These are phyloP conservation scores for Cataglyphis altisquamis DNA, from an alignment of 2,888 invertebrate genomes.

Conservation along the genomic window DNA sequence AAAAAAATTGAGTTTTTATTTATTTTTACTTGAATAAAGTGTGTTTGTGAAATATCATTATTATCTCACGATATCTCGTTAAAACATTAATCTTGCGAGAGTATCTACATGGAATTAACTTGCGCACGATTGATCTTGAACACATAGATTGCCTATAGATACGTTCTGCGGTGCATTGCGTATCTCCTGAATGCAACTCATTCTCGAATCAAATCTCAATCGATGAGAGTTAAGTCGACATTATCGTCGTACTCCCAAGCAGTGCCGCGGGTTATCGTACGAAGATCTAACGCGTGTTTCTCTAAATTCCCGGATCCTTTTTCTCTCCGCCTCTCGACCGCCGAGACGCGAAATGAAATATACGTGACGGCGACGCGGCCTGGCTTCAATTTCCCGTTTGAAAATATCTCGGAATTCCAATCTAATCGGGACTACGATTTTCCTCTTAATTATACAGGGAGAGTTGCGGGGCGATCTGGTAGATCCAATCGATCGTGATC, in stretches of 20 bases:
- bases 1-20: not conserved
- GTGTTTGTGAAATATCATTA: constrained; percentile 16
- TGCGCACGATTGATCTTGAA: constrained; percentile 43
- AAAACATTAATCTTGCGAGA: constrained; percentile 42
- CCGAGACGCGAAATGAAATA: constrained; percentile 42
- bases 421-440: constrained; percentile 51
- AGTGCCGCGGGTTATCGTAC: constrained; percentile 31
- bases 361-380: constrained; percentile 24
- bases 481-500: constrained; percentile 55
- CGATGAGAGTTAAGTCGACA: constrained; percentile 35
- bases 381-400: constrained; percentile 14
- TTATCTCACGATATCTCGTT: constrained; percentile 50
- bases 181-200: constrained; percentile 46
- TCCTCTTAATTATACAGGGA: constrained; percentile 56
- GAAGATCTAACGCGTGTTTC: constrained; percentile 50
- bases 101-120: constrained; percentile 34
- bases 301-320: constrained; percentile 41
- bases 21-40: constrained; percentile 9
- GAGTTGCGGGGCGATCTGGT: constrained; percentile 33
- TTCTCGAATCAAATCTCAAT: constrained; percentile 50
- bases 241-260: constrained; percentile 38
- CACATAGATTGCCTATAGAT: constrained; percentile 37
- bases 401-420: constrained; percentile 49
- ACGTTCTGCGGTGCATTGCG: constrained; percentile 31
- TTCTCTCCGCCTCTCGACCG: constrained; percentile 1